Conservation (phyloP, 2,113 vertebrate genomes). For the Barbus barbus region DNA sequence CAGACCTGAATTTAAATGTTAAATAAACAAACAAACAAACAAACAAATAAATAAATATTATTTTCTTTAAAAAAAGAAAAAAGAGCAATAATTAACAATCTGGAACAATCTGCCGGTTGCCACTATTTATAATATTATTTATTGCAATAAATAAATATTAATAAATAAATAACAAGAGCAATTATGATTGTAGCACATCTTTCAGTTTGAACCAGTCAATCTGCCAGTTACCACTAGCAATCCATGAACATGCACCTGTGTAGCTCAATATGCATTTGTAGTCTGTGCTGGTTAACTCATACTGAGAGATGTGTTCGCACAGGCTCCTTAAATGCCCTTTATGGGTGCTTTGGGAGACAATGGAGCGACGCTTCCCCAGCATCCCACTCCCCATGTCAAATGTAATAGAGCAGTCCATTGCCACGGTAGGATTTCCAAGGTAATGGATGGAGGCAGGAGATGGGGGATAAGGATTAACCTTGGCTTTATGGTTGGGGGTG, state of each 20-base stretch:
- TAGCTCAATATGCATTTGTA: conserved; percentile 6
- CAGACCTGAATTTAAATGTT: background rate
- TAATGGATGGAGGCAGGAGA: conserved; percentile 64
- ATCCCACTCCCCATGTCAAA: conserved; percentile 59
- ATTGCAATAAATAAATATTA: too few relatives aligned
- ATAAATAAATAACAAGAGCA: background rate
- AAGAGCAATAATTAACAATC: too few relatives aligned
- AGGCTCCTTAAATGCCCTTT: conserved; percentile 73
- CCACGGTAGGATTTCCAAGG: conserved; percentile 50
- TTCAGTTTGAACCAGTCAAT: background rate
- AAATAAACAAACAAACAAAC: background rate
- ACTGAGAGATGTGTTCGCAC: conserved; percentile 72
- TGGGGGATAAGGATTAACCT: conserved; percentile 75
- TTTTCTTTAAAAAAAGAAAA: too few relatives aligned
- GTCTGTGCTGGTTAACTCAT: conserved; percentile 61
- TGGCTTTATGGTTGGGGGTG: conserved; percentile 72
- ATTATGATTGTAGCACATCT: background rate
- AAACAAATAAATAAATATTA: too few relatives aligned
- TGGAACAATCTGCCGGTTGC: too few relatives aligned
- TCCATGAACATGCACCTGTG: background rate
- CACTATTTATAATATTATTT: too few relatives aligned
- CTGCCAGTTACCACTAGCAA: background rate
- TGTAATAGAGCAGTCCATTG: conserved; percentile 64
- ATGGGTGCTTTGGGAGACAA: conserved; percentile 79
- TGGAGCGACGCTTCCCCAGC: conserved; percentile 65